Conservation (phyloP, 1,140 invertebrate species). For the Pseudomyrmex dendroicus region DNA sequence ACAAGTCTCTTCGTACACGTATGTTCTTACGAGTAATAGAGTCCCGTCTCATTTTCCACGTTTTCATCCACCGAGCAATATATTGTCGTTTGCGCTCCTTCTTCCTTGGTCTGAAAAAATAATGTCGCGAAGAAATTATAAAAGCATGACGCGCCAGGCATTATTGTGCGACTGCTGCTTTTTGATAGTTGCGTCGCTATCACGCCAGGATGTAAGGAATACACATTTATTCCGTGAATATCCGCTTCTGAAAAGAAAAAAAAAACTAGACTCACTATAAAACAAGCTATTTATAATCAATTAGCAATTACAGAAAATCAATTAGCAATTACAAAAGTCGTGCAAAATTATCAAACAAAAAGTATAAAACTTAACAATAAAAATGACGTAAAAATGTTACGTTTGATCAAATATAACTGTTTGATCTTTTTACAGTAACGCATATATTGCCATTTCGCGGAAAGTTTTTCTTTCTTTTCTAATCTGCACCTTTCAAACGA, state of each 20-base stretch:
- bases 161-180: conserved; percentile 86
- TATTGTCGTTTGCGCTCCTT: conserved; percentile 93
- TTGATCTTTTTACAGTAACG: too few relatives aligned
- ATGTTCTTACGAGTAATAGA: conserved; percentile 86
- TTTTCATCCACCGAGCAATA: conserved; percentile 91
- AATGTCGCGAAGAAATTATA: conserved; percentile 67
- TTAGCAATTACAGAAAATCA: background rate
- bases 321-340: too few relatives aligned
- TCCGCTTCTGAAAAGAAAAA: conserved; percentile 76
- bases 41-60: conserved; percentile 87
- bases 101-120: conserved; percentile 87
- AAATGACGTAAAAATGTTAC: too few relatives aligned
- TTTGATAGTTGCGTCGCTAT: conserved; percentile 91
- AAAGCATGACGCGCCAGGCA: conserved; percentile 80
- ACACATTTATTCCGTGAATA: conserved; percentile 87
- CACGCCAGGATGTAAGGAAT: conserved; percentile 90
- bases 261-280: background rate
- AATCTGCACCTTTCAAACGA: conserved; percentile 84
- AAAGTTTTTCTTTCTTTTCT: conserved; percentile 38
- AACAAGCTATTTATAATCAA: background rate
- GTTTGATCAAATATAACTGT: too few relatives aligned
- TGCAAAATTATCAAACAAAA: too few relatives aligned
- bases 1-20: too few relatives aligned
- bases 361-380: too few relatives aligned
- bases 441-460: background rate